These are phyloP conservation scores for Onchidella celtica DNA, from an alignment of 2,888 invertebrate genomes.

Conservation along the genomic window DNA sequence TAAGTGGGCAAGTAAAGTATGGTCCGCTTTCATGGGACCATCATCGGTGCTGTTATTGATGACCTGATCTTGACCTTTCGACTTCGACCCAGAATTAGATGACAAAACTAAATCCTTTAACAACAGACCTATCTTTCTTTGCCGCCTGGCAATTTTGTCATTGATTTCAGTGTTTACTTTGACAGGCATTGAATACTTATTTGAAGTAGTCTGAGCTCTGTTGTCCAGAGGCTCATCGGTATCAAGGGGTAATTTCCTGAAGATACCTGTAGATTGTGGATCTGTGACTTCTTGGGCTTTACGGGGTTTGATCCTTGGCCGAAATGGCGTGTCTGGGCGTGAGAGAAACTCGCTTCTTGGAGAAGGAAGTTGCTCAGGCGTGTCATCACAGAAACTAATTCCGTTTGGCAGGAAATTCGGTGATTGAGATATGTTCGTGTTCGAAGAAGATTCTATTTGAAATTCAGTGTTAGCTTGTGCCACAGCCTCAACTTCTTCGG, in stretches of 20 bases:
- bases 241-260: no score
- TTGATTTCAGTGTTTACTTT: neutral
- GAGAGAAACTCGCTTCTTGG: conserved; percentile 20
- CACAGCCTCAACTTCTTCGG: neutral
- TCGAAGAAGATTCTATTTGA: neutral
- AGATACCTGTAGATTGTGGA: neutral
- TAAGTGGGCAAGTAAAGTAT: neutral
- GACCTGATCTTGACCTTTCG: neutral
- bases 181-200: neutral
- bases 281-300: neutral
- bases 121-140: conserved; percentile 9
- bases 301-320: neutral
- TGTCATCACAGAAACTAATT: neutral
- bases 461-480: neutral
- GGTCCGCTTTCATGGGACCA: neutral
- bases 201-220: neutral
- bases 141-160: conserved; percentile 23
- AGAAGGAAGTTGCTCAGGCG: neutral
- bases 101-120: conserved; percentile 15
- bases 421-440: no score
- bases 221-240: neutral
- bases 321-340: conserved; percentile 19
- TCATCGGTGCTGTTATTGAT: neutral
- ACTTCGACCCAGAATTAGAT: neutral
- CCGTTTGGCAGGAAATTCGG: neutral